Percentiles rank a stretch among this genome's conserved stretches.
These are phyloP conservation scores for Echinops telfairi DNA, from an alignment of 2,113 vertebrate species.

Conservation along the genomic window DNA sequence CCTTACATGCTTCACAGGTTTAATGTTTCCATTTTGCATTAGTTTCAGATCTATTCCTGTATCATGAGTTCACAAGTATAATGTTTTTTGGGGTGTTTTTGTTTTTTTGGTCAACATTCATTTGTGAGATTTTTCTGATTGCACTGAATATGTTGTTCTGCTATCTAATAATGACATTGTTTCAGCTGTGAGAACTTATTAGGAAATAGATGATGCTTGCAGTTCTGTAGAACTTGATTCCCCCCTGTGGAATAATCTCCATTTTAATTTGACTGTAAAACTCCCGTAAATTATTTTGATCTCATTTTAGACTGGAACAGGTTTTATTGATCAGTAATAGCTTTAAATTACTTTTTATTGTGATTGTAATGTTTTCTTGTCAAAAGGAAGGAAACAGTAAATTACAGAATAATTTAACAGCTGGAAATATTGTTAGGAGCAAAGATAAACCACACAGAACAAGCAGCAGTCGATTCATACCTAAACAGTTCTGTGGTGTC, in stretches of 20 bases:
- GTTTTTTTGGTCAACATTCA: slow-evolving; percentile 67
- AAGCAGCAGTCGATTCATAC: slow-evolving; percentile 65
- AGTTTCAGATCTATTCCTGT: slow-evolving; percentile 80
- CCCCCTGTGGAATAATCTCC: slow-evolving; percentile 77
- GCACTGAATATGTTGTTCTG: slow-evolving; percentile 74
- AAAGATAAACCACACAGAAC: slow-evolving; percentile 77
- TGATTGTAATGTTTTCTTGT: slow-evolving; percentile 80
- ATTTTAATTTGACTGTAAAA: slow-evolving; percentile 82
- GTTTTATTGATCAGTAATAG: slow-evolving; percentile 82
- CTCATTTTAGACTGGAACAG: slow-evolving; percentile 67
- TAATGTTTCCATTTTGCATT: slow-evolving; percentile 76
- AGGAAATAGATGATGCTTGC: slow-evolving; percentile 81
- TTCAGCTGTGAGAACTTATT: slow-evolving; percentile 82
- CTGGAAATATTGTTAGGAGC: slow-evolving; percentile 75
- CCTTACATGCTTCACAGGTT: slow-evolving; percentile 50
- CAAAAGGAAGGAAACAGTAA: slow-evolving; percentile 75
- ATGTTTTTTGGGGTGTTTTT: background rate
- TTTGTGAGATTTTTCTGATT: slow-evolving; percentile 79
- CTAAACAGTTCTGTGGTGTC: slow-evolving; percentile 66
- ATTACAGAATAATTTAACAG: slow-evolving; percentile 78
- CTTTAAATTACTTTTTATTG: slow-evolving; percentile 81
- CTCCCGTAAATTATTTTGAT: slow-evolving; percentile 77
- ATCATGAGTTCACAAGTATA: slow-evolving; percentile 38
- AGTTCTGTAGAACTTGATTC: slow-evolving; percentile 71
- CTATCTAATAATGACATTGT: slow-evolving; percentile 77